Base-by-base conservation (phyloP, 1,140 invertebrate genomes). In the Leptinotarsa undecemlineata region DNA sequence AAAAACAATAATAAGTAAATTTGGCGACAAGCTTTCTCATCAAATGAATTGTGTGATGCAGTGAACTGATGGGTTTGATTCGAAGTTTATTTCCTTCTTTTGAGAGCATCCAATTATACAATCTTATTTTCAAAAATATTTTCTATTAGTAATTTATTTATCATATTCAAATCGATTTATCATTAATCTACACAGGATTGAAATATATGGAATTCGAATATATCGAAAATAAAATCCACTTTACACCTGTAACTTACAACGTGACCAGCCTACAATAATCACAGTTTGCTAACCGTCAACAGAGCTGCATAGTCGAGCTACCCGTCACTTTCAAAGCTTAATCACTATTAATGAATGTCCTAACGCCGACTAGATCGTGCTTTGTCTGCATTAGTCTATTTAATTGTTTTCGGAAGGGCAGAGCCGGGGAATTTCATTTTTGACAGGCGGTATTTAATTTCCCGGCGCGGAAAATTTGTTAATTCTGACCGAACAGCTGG, bases 301-400 rank as follows among this genome's bases (percentile, higher is more conserved):
- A 17, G 11, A 3, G 13, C 48, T 51, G 51, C 5, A 57, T 5
- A 17, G n/a, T 57, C 4, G 15, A 57, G 17, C 17, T 17, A 17
- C 14, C 51, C 51, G 51, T 57, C 51, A 57, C 51, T 57, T 57
- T 19, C 51, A n/a, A 67, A 67, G 64, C 23, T 3, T 23, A 67
- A 67, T 67, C 64, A 67, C 64, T 67, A 67, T 67, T 67, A 67
- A 67, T 67, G 64, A 67, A 67, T 26, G 64, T 67, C 64, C 64
- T n/a, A 67, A 57, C 51, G 51, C 51, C 64, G 19, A 42, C 20
- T 67, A 67, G 64, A 67, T 67, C 64, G 64, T 67, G 64, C 64
- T 67, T 67, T 67, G 64, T 67, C 64, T 67, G 64, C 21, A 67
- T 67, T 26, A 67, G 64, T 67, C 64, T 67, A 67, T 67, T 42